Percentiles rank a stretch among this genome's conserved stretches.
Evolutionary conservation across 2,888 invertebrate species (phyloP).

Genomic region (Cistogaster globosa): DNA sequence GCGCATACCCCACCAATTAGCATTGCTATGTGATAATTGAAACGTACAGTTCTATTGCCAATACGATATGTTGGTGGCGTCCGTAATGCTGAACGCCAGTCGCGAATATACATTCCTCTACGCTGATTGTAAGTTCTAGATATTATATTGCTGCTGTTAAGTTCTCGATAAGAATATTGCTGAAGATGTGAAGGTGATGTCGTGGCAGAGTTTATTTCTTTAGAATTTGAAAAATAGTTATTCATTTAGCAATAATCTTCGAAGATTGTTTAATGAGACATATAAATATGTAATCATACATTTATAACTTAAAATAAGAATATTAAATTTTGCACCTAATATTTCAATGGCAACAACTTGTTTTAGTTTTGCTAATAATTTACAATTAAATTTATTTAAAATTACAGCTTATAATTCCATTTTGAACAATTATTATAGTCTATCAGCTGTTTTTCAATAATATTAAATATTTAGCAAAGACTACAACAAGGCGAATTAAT

Average conservation of each 20-base stretch:
- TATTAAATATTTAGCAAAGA: too few species aligned
- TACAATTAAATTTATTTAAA: too few species aligned
- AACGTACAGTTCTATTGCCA: slow-evolving; percentile 91
- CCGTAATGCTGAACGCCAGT: slow-evolving; percentile 94
- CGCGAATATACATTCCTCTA: slow-evolving; percentile 84
- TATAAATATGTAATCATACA: not conserved
- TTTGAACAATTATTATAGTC: not conserved
- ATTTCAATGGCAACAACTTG: slow-evolving; percentile 9
- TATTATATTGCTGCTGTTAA: slow-evolving; percentile 55
- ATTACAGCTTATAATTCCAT: too few species aligned
- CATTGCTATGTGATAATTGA: slow-evolving; percentile 91
- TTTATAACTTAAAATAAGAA: too few species aligned
- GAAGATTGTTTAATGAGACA: not conserved
- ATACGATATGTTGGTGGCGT: slow-evolving; percentile 94
- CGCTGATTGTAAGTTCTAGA: slow-evolving; percentile 46
- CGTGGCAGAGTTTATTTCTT: slow-evolving; percentile 58
- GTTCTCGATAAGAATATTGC: slow-evolving; percentile 57
- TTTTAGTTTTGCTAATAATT: slow-evolving; percentile 25
- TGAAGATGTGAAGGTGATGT: slow-evolving; percentile 47
- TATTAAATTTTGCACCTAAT: slow-evolving; percentile 2
- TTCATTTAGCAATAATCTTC: slow-evolving; percentile 50
- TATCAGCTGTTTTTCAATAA: slow-evolving; percentile 30
- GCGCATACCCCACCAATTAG: slow-evolving; percentile 87
- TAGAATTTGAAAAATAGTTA: slow-evolving; percentile 34
- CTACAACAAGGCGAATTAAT: not conserved